Percentiles rank a stretch among this genome's conserved stretches.
Evolutionary conservation across 2,888 invertebrate genomes (phyloP).

Genomic region (Quadroppia sp.): DNA sequence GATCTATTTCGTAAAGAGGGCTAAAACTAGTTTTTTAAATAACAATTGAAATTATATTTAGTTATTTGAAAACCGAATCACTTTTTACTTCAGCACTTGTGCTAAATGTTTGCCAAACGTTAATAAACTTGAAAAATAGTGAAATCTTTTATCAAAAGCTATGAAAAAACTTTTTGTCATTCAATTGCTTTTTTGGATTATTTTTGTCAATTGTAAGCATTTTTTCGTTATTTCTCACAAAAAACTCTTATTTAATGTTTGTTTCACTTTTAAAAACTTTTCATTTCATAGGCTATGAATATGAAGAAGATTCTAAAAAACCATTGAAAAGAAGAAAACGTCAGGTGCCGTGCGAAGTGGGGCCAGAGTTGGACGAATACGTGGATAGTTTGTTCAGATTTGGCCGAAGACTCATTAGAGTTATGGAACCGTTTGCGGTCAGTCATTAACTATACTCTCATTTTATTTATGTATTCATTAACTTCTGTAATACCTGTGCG

Average conservation of each 20-base stretch:
- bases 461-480: no score
- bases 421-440: constrained; percentile 48
- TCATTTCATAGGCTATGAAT: constrained; percentile 2
- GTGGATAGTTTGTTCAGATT: constrained; percentile 49
- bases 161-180: neutral
- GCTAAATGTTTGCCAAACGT: constrained; percentile 9
- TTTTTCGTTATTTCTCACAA: neutral
- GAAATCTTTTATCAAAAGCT: neutral
- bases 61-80: constrained; percentile 15
- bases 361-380: constrained; percentile 49
- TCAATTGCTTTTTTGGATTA: constrained; percentile 7
- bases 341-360: constrained; percentile 49
- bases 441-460: neutral
- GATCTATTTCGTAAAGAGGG: constrained; percentile 30
- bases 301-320: constrained; percentile 33
- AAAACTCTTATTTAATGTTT: neutral
- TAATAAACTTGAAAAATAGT: constrained; percentile 13
- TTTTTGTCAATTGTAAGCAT: constrained; percentile 19
- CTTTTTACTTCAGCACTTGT: constrained; percentile 15
- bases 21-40: constrained; percentile 23
- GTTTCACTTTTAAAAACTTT: neutral
- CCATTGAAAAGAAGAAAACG: constrained; percentile 39
- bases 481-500: neutral
- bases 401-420: constrained; percentile 47
- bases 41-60: constrained; percentile 32